Evolutionary conservation across 2,113 vertebrate genomes (phyloP).

Genomic region (Xiphophorus maculatus): DNA sequence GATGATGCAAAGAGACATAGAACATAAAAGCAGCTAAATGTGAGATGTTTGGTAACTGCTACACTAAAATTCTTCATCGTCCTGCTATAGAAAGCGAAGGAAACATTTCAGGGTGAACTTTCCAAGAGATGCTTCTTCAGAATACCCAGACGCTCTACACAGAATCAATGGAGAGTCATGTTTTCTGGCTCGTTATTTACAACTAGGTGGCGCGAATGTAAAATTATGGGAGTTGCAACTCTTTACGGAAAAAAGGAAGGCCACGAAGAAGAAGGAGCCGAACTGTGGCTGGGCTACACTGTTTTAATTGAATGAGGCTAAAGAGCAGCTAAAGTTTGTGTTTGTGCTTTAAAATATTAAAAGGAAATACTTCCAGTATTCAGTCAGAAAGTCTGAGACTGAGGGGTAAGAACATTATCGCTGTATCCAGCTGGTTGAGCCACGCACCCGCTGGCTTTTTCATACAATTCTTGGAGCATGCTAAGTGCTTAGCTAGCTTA

Average conservation of each 20-base stretch:
- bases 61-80: no score
- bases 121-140: no score
- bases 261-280: constrained; percentile 2
- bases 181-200: no score
- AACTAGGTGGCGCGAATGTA: no score
- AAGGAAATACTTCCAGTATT: background rate
- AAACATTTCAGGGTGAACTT: no score
- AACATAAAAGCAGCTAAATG: no score
- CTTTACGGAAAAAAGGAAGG: background rate
- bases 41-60: no score
- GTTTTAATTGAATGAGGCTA: constrained; percentile 37
- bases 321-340: background rate
- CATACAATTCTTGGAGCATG: constrained; percentile 12
- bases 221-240: no score
- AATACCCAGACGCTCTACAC: no score
- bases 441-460: background rate
- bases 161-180: no score
- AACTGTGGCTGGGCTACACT: constrained; percentile 16
- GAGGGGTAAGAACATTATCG: constrained; percentile 7
- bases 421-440: background rate
- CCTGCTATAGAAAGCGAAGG: no score
- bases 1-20: no score
- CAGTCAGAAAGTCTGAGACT: background rate
- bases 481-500: constrained; percentile 19
- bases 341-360: background rate